Base-by-base conservation (phyloP, 2,797 vertebrate species). In the Lophotriccus pileatus region DNA sequence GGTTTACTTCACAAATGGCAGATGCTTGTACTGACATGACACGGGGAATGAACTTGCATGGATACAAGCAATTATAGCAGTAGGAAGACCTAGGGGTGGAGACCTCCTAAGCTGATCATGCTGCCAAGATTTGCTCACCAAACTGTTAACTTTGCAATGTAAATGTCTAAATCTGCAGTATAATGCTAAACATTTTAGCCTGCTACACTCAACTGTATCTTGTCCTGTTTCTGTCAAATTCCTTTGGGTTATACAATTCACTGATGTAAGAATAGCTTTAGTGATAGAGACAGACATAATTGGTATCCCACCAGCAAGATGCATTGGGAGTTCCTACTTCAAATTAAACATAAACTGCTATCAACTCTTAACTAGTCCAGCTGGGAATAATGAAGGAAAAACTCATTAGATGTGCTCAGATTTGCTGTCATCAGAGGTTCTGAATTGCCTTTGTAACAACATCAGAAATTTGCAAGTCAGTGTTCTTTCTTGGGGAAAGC, bases 241-340 rank as follows among this genome's bases (percentile, higher is more conserved):
- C 72, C 80, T 93, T 92, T 84, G 62, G 46, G 52, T 52, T 96
- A 27, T 50, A 56, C 72, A 86, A 60, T 39, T 74, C 70, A 70
- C 10, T 92, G 73, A 44, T 94, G 19, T 41, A 87, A 76, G 41
- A 88, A 62, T 49, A 90, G 66, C 52, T 83, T 58, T 28, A 62
- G 64, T 47, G 76, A 78, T 75, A 58, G 92, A 68, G 39, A 56
- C 49, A 77, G 58, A 49, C 41, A 67, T 94, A 88, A 84, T 46
- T 96, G 93, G 63, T 81, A 76, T 93, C 79, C 75, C 37, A 72
- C 79, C 77, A 95, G 43, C 62, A 78, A 7, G 68, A 10, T 84
- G 56, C 70, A 87, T 87, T 78, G 77, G 83, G 93, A 94, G 79
- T 95, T 95, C 69, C 87, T 90, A 25, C 41, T 81, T 94, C 67